A percentile compares a stretch with the other conserved stretches of the same genome.
phyloP scores from a whole-genome alignment of 2,113 vertebrate species.

The Pterocles burchelli region DNA sequence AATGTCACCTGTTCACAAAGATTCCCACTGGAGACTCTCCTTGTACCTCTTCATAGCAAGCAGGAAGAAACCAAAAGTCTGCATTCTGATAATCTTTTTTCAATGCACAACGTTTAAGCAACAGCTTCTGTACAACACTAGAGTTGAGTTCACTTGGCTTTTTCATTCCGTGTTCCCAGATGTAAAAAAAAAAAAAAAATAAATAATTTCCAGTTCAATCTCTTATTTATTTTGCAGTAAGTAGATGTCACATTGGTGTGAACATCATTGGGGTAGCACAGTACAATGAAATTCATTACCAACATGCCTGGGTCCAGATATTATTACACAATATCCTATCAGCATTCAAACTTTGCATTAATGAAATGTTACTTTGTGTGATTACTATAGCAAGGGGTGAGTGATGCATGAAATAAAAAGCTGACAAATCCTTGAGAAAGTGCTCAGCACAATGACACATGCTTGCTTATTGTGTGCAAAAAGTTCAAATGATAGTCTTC shows the following conservation, averaged over 20 bases:
- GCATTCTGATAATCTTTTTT: neutral
- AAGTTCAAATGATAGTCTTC: neutral
- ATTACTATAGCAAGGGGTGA: neutral
- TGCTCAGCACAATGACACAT: neutral
- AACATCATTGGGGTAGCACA: neutral
- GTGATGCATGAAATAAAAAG: conserved; percentile 1
- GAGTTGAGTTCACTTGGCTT: neutral
- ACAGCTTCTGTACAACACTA: rapidly evolving
- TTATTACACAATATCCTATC: neutral
- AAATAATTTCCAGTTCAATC: neutral
- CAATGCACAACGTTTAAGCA: rapidly evolving
- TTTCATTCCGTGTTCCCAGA: neutral
- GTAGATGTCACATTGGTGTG: neutral
- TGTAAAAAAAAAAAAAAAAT: neutral
- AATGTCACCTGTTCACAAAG: neutral
- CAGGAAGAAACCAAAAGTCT: neutral
- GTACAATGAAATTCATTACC: neutral
- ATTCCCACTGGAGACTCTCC: neutral
- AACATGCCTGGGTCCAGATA: neutral
- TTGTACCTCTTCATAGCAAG: neutral
- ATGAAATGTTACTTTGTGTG: conserved; percentile 15
- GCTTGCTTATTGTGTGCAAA: neutral
- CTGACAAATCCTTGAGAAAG: neutral
- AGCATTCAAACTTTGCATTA: conserved; percentile 11
- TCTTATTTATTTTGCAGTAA: neutral